Evolutionary conservation across 1,140 invertebrate species (phyloP).

Genomic region (Bombus sylvicola): DNA sequence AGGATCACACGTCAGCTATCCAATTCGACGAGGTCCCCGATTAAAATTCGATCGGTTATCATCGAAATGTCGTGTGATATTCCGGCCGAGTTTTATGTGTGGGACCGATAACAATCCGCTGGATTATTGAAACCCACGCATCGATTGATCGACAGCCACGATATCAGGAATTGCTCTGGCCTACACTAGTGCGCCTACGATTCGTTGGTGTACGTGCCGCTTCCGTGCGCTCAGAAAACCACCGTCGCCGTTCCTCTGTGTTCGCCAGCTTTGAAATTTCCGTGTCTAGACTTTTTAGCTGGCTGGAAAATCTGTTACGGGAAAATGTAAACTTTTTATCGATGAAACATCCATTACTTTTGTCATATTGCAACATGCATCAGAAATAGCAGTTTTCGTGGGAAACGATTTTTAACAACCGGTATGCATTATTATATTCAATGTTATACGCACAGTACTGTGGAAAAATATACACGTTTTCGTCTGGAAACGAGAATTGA

Average conservation of each 20-base stretch:
- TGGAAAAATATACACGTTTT: too few relatives aligned
- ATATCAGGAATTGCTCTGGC: slow-evolving; percentile 61
- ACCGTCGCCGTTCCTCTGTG: not conserved
- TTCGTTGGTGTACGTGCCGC: not conserved
- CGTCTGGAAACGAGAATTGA: too few relatives aligned
- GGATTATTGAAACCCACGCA: slow-evolving; percentile 60
- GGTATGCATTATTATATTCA: too few relatives aligned
- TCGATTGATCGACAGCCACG: slow-evolving; percentile 56
- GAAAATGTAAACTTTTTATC: not conserved
- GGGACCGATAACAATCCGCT: slow-evolving; percentile 63
- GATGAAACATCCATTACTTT: not conserved
- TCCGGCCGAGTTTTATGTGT: slow-evolving; percentile 59
- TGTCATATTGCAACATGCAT: not conserved
- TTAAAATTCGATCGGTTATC: slow-evolving; percentile 72
- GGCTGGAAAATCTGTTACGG: not conserved
- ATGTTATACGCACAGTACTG: too few relatives aligned
- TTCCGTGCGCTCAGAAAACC: not conserved
- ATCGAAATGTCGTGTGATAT: slow-evolving; percentile 58
- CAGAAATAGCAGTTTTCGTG: too few relatives aligned
- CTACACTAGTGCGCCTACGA: not conserved
- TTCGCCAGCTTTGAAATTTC: slow-evolving; percentile 9
- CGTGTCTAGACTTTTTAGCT: not conserved
- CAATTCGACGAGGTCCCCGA: slow-evolving; percentile 56
- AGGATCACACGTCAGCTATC: slow-evolving; percentile 63
- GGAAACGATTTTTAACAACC: too few relatives aligned